Evolutionary conservation across 2,888 invertebrate species (phyloP).

Genomic region (Pandemis heparana): DNA sequence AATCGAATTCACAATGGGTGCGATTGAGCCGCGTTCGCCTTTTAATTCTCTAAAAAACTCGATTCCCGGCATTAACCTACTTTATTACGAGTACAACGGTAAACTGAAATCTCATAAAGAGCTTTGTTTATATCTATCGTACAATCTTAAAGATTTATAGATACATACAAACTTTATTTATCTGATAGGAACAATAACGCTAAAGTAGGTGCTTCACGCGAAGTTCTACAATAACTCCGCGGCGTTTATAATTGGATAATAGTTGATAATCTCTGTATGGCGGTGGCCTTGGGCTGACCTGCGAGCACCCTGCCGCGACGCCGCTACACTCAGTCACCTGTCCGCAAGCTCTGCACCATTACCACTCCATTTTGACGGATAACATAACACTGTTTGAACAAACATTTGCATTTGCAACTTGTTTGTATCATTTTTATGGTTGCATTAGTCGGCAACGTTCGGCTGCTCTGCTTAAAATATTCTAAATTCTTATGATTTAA

Average conservation of each 20-base stretch:
- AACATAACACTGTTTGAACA: constrained; percentile 38
- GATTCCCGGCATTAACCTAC: constrained; percentile 19
- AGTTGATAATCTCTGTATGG: constrained; percentile 67
- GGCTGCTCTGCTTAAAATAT: background rate
- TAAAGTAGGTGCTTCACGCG: constrained; percentile 50
- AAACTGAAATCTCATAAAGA: constrained; percentile 26
- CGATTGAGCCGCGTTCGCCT: background rate
- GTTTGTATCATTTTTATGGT: background rate
- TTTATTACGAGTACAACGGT: constrained; percentile 32
- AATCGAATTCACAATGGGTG: constrained; percentile 19
- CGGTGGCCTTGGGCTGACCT: constrained; percentile 69
- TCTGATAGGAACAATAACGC: constrained; percentile 40
- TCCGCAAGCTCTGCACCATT: constrained; percentile 24
- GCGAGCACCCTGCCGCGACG: constrained; percentile 49
- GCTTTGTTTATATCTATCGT: constrained; percentile 27
- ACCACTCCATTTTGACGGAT: constrained; percentile 42
- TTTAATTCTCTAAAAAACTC: constrained; percentile 1
- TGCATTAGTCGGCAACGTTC: background rate
- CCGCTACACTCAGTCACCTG: constrained; percentile 42
- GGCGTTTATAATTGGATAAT: constrained; percentile 78
- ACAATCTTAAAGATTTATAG: constrained; percentile 36
- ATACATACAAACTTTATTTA: constrained; percentile 29
- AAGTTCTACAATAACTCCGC: constrained; percentile 68
- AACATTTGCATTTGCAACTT: constrained; percentile 35
- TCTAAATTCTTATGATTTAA: background rate